Evolutionary conservation across 1,140 invertebrate species (phyloP).

Genomic region (Dendrolimus punctatus): DNA sequence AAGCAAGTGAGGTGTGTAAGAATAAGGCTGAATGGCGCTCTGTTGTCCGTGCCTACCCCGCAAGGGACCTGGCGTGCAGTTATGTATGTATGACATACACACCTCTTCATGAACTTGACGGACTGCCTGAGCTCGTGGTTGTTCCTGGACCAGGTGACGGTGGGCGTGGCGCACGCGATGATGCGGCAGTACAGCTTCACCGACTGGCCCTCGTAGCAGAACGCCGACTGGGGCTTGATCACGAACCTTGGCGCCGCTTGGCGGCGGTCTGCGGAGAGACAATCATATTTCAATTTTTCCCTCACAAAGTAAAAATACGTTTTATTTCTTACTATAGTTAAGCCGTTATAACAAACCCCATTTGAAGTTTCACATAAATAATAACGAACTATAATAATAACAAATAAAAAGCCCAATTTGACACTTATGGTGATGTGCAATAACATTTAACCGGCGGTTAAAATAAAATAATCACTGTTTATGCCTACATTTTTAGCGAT

Average conservation of each 20-base stretch:
- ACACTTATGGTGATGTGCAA: too few relatives aligned
- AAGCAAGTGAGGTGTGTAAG: too few relatives aligned
- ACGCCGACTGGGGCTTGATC: constrained; percentile 94
- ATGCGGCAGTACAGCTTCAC: constrained; percentile 98
- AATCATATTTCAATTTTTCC: background rate
- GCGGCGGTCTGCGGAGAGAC: constrained; percentile 83
- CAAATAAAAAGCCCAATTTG: too few relatives aligned
- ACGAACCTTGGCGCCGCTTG: constrained; percentile 98
- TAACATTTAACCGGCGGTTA: too few relatives aligned
- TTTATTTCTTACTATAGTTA: background rate
- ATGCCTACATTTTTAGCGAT: too few relatives aligned
- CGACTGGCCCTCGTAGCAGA: constrained; percentile 97
- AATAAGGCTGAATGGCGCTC: background rate
- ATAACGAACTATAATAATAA: too few relatives aligned
- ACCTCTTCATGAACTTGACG: constrained; percentile 98
- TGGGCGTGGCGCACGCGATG: constrained; percentile 94
- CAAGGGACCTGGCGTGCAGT: too few relatives aligned
- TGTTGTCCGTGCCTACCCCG: too few relatives aligned
- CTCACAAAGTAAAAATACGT: background rate
- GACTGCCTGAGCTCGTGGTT: constrained; percentile 96
- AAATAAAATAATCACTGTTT: too few relatives aligned
- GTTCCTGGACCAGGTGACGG: constrained; percentile 96
- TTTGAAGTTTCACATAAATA: too few relatives aligned
- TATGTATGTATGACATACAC: too few relatives aligned
- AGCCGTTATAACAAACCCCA: too few relatives aligned